Evolutionary conservation across 2,113 vertebrate genomes (phyloP), one percentile per base, ranked within the genome.

Genomic region (Dinomys branickii): DNA sequence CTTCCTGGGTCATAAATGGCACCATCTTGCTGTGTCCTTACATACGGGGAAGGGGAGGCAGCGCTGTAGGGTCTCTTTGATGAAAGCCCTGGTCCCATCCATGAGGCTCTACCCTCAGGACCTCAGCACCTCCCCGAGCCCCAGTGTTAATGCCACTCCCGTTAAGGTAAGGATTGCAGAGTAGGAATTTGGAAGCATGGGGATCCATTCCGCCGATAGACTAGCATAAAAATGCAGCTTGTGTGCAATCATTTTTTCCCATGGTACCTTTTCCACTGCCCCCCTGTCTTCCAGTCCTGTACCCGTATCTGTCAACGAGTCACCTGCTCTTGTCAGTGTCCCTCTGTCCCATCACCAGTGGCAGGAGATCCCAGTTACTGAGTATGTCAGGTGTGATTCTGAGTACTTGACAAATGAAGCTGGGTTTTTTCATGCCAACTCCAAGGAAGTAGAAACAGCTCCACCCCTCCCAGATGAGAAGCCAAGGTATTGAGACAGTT

Each of bases 251-350:
- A 0, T n/a, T 61, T 33, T 33, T 20, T 8, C 28, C 9, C 30
- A 0, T 0, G 1, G 50, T n/a, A 0, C 44, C 41, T 38, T 52
- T 59, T 35, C 30, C 20, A 0, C 5, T 17, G 16, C 16, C 63
- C 47, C 47, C 47, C n/a, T 1, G 0, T 2, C 24, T 30, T 12
- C 10, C 1, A 13, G 14, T 9, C 8, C 30, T 59, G 82, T 38
- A 2, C 19, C 26, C 17, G 2, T 6, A 0, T 13, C 0, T 5
- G 0, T 58, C 88, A 2, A 3, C 5, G 5, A 26, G 73, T 12
- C 14, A 22, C 17, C 61, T 44, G 9, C 69, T 41, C 38, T 41
- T 33, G 2, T 20, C 56, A 3, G 24, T 1, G 69, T 56, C 38
- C 58, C 7, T 63, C 16, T 56, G 7, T 50, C 38, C 12, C 41